These are phyloP conservation scores for Aurelia coerulea DNA, from an alignment of 30 jellyfish, hydroid and myxozoan species.

Conservation along the genomic window DNA sequence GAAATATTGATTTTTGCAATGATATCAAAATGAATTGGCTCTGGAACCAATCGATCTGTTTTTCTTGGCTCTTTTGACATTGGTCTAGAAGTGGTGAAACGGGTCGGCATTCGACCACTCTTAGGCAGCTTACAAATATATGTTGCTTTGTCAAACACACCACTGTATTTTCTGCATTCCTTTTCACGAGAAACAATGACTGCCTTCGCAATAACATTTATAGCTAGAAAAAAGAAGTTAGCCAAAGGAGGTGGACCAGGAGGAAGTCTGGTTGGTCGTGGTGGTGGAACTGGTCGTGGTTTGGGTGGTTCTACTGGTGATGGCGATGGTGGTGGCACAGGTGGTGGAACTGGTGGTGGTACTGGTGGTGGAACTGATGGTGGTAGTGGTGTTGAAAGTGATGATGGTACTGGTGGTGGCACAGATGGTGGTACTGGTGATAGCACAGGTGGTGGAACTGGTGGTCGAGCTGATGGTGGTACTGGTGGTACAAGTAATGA, in stretches of 20 bases:
- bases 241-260: neutral
- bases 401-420: too few relatives aligned
- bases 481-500: constrained; percentile 38
- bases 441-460: neutral
- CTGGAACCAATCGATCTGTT: too few relatives aligned
- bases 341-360: neutral
- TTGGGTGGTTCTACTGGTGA: too few relatives aligned
- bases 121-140: neutral
- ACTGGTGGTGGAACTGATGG: neutral
- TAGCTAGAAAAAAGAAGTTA: constrained; percentile 15
- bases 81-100: too few relatives aligned
- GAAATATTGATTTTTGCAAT: neutral
- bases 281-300: neutral
- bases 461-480: constrained; percentile 30
- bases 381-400: neutral
- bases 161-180: neutral
- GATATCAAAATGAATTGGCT: neutral
- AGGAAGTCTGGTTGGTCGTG: neutral
- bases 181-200: neutral
- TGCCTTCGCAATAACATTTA: constrained; percentile 10
- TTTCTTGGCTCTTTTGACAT: too few relatives aligned
- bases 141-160: neutral
- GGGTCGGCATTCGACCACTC: neutral
- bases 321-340: neutral
- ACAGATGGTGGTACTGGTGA: too few relatives aligned